Evolutionary conservation across 2,113 vertebrate species (phyloP).

Genomic region (Motacilla tschutschensis): DNA sequence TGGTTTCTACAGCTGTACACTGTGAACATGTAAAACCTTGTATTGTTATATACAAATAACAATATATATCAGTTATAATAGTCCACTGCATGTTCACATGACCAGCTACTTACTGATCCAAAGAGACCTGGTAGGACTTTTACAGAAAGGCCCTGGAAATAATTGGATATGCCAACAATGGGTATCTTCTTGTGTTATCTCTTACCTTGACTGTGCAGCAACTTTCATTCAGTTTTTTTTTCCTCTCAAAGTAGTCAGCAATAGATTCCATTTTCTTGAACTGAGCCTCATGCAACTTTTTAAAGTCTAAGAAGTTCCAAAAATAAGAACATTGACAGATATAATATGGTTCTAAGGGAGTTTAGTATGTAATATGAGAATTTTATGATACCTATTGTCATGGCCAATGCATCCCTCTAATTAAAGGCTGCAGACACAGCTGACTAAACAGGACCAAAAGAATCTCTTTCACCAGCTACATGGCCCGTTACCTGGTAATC

Average conservation of each 20-base stretch:
- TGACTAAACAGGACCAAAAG: neutral
- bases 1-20: neutral
- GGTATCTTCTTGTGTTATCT: neutral
- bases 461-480: neutral
- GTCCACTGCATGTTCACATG: neutral
- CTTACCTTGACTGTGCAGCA: slow-evolving; percentile 81
- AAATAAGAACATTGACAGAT: neutral
- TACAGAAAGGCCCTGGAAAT: neutral
- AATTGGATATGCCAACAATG: fast-evolving
- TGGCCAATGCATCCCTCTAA: fast-evolving
- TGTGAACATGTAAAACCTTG: neutral
- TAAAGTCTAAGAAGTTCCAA: slow-evolving; percentile 81
- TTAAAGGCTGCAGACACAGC: neutral
- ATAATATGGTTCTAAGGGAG: neutral
- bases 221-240: slow-evolving; percentile 75
- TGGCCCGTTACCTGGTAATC: neutral
- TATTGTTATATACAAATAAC: neutral
- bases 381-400: neutral
- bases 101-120: neutral
- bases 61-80: neutral
- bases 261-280: slow-evolving; percentile 97
- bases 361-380: neutral
- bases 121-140: neutral
- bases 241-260: slow-evolving; percentile 86
- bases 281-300: slow-evolving; percentile 88